phyloP scores from a whole-genome alignment of 2,113 vertebrate species.

The Carassius auratus region DNA sequence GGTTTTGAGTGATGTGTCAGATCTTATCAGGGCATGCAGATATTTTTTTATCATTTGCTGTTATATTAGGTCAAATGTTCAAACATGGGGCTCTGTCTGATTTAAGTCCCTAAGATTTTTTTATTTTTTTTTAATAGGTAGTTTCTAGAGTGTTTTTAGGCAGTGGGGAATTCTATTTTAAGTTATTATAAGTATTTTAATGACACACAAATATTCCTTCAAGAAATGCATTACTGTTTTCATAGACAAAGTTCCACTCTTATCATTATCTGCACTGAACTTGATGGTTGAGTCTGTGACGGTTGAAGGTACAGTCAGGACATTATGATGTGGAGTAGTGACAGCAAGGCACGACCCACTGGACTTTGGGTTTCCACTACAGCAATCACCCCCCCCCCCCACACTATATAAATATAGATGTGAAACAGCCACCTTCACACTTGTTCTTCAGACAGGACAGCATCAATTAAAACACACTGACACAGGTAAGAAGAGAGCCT shows the following conservation, averaged over 20 bases:
- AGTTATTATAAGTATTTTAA: not conserved
- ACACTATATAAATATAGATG: slow-evolving; percentile 67
- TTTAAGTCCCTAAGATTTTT: not conserved
- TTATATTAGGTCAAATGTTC: not conserved
- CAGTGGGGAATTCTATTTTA: not conserved
- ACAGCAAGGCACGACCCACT: slow-evolving; percentile 68
- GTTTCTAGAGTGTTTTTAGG: not conserved
- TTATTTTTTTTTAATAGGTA: no score
- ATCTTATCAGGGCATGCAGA: not conserved
- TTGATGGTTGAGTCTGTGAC: slow-evolving; percentile 33
- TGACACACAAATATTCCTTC: not conserved
- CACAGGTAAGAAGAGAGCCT: slow-evolving; percentile 1
- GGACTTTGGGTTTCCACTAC: slow-evolving; percentile 70
- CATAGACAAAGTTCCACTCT: not conserved
- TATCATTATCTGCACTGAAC: not conserved
- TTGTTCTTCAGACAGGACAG: slow-evolving; percentile 49
- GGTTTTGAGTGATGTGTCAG: not conserved
- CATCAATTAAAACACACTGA: not conserved
- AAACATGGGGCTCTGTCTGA: not conserved
- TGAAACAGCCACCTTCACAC: slow-evolving; percentile 40
- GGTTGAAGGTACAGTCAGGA: slow-evolving; percentile 46
- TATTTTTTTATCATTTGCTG: not conserved
- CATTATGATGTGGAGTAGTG: slow-evolving; percentile 53
- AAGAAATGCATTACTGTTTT: not conserved
- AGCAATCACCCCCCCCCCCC: slow-evolving; percentile 46